Conservation (phyloP, 2,113 vertebrate species). For the Cheirogaleus medius region DNA sequence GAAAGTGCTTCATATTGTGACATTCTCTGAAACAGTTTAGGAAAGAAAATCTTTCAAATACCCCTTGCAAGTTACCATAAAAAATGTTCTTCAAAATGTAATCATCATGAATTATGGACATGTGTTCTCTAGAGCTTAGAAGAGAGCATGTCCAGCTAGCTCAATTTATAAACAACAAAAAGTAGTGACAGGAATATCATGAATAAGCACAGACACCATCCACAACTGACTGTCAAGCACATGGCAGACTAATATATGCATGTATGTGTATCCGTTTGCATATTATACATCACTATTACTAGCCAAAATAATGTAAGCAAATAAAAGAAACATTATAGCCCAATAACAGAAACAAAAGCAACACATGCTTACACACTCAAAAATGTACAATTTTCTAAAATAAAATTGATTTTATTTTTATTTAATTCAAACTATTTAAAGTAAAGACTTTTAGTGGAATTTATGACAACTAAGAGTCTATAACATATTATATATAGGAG, state of each 20-base stretch:
- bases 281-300: background rate
- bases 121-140: background rate
- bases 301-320: background rate
- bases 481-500: background rate
- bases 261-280: background rate
- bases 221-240: background rate
- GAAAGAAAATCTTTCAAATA: background rate
- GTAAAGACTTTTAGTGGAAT: background rate
- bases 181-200: background rate
- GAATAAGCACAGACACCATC: background rate
- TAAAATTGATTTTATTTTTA: background rate
- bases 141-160: background rate
- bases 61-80: background rate
- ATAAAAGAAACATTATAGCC: background rate
- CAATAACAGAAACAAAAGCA: background rate
- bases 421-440: background rate
- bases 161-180: background rate
- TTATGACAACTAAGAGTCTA: background rate
- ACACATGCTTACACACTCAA: background rate
- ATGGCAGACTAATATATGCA: background rate
- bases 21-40: background rate
- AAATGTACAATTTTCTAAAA: background rate
- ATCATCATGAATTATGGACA: slow-evolving; percentile 2
- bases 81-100: slow-evolving; percentile 14
- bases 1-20: background rate